Conservation (phyloP, 1,140 invertebrate genomes). For the Pachyrhynchus sulphureomaculatus region DNA sequence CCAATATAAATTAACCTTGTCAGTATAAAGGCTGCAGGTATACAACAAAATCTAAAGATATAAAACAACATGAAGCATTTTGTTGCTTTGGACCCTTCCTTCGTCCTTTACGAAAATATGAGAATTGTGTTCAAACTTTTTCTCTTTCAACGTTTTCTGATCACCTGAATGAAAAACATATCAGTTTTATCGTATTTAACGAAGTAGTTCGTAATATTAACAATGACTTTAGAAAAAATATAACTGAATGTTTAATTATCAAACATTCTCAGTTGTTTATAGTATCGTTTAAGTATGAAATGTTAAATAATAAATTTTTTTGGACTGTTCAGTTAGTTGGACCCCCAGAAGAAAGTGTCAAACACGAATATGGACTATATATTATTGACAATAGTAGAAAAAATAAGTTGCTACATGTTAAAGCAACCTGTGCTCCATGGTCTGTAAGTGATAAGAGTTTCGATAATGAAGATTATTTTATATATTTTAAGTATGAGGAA, state of each 20-base stretch:
- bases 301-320: not conserved
- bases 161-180: constrained; percentile 24
- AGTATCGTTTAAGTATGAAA: constrained; percentile 11
- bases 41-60: constrained; percentile 14
- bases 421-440: too few species aligned
- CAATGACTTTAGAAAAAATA: constrained; percentile 4
- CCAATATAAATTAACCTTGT: constrained; percentile 27
- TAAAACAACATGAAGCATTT: constrained; percentile 27
- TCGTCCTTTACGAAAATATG: constrained; percentile 26
- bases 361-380: constrained; percentile 30
- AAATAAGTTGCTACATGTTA: too few species aligned
- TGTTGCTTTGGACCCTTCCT: constrained; percentile 20
- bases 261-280: constrained; percentile 17
- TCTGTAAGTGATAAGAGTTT: too few species aligned
- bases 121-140: constrained; percentile 1
- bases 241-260: constrained; percentile 21
- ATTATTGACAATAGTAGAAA: too few species aligned
- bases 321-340: constrained; percentile 28
- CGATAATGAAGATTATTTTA: too few species aligned
- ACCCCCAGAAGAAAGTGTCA: constrained; percentile 19
- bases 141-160: constrained; percentile 10
- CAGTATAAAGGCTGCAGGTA: constrained; percentile 23
- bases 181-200: constrained; percentile 24
- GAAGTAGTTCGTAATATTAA: constrained; percentile 21
- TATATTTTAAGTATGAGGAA: too few species aligned